A percentile compares a stretch with the other conserved stretches of the same genome.
These are phyloP conservation scores for Amaurobius ferox DNA, from an alignment of 2,888 invertebrate genomes.

Conservation along the genomic window DNA sequence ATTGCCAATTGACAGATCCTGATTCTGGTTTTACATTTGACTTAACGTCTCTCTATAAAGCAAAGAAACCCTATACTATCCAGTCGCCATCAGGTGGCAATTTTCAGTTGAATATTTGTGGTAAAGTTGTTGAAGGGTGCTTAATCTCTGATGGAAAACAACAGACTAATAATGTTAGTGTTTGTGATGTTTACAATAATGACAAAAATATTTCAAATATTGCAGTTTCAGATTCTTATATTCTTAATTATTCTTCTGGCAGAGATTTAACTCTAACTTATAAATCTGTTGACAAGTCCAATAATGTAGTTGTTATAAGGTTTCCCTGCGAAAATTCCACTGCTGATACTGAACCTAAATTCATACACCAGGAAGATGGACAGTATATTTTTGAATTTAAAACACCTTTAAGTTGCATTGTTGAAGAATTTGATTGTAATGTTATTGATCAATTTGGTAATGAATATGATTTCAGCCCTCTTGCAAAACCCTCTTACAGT, in stretches of 20 bases:
- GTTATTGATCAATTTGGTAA: constrained; percentile 73
- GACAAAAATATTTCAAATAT: constrained; percentile 15
- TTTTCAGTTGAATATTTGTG: constrained; percentile 54
- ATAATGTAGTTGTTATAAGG: constrained; percentile 27
- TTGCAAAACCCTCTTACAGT: constrained; percentile 74
- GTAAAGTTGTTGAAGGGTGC: constrained; percentile 36
- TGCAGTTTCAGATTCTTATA: constrained; percentile 34
- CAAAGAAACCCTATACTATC: constrained; percentile 75
- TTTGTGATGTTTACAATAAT: constrained; percentile 38
- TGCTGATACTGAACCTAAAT: constrained; percentile 11
- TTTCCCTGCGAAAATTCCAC: constrained; percentile 43
- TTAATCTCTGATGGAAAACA: not conserved
- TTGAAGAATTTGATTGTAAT: constrained; percentile 35
- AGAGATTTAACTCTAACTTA: constrained; percentile 51
- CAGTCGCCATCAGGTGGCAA: constrained; percentile 6
- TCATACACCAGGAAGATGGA: constrained; percentile 30
- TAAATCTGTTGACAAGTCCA: constrained; percentile 4
- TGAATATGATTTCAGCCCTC: constrained; percentile 76
- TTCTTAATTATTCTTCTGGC: constrained; percentile 40
- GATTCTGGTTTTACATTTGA: constrained; percentile 75
- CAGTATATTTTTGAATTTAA: constrained; percentile 55
- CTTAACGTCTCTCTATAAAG: constrained; percentile 74
- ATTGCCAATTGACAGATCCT: constrained; percentile 74
- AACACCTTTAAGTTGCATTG: constrained; percentile 51
- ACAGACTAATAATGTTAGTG: constrained; percentile 41